These are phyloP conservation scores for Otolemur garnettii DNA, from an alignment of 2,113 vertebrate genomes.

Conservation along the genomic window DNA sequence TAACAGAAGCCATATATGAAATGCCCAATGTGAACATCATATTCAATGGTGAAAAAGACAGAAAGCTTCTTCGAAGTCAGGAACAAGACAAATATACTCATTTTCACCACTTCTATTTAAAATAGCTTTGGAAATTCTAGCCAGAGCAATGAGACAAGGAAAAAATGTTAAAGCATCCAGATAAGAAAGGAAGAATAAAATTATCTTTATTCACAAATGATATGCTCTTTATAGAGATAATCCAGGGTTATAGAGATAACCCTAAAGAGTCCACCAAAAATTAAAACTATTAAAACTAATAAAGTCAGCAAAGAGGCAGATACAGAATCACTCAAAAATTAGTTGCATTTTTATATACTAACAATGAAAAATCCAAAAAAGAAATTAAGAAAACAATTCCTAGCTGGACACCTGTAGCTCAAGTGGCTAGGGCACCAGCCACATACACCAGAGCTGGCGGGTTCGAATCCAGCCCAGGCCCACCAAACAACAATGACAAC, in stretches of 20 bases:
- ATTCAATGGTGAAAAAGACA: neutral
- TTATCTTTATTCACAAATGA: neutral
- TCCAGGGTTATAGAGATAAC: neutral
- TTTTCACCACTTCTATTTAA: neutral
- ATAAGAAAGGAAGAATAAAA: neutral
- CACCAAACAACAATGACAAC: no score
- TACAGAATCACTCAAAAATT: neutral
- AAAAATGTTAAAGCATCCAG: neutral
- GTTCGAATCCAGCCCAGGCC: no score
- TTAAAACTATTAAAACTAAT: neutral
- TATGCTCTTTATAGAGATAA: neutral
- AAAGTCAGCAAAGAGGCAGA: neutral
- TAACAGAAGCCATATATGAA: neutral
- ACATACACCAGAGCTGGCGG: no score
- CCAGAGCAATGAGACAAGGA: neutral
- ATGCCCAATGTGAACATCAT: neutral
- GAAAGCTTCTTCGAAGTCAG: neutral
- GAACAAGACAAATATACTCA: neutral
- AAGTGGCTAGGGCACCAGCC: no score
- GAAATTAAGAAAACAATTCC: neutral
- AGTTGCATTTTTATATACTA: neutral
- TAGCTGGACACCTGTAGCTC: no score
- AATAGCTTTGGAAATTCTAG: neutral
- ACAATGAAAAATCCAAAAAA: neutral
- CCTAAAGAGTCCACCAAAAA: neutral